These are phyloP conservation scores for Hystrix cristata DNA, from an alignment of 2,113 vertebrate species.

Conservation along the genomic window DNA sequence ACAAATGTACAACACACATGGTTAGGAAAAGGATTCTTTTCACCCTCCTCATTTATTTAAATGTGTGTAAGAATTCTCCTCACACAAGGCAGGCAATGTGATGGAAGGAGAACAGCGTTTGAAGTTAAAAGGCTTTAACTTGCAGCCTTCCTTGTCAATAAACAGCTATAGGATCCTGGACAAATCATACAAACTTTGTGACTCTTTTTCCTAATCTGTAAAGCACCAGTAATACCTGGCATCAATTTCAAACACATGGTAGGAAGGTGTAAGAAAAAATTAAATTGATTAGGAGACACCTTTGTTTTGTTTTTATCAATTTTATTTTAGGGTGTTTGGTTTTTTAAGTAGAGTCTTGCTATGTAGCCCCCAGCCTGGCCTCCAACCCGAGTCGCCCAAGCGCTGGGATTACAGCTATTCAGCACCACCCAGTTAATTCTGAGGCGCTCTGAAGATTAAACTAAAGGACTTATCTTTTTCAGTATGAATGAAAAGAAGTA, in stretches of 20 bases:
- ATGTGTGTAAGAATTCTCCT: background rate
- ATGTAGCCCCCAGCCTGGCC: background rate
- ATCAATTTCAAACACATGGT: background rate
- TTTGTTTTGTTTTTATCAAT: background rate
- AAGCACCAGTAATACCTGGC: constrained; percentile 29
- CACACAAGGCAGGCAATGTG: background rate
- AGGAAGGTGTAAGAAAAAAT: constrained; percentile 46
- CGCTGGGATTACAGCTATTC: background rate
- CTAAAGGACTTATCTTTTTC: background rate
- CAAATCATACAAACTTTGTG: constrained; percentile 52
- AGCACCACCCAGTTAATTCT: background rate
- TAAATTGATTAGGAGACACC: background rate
- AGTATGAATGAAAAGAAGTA: constrained; percentile 21
- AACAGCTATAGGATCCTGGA: background rate
- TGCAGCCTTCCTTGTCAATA: background rate
- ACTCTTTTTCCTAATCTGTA: constrained; percentile 42
- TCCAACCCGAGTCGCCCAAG: background rate
- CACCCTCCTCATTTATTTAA: background rate
- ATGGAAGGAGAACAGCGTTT: background rate
- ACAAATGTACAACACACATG: constrained; percentile 30
- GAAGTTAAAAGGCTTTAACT: background rate
- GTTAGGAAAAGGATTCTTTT: constrained; percentile 26
- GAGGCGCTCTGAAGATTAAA: background rate
- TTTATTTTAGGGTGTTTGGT: too few species aligned
- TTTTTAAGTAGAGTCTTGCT: background rate